phyloP scores from a whole-genome alignment of 1,140 invertebrate genomes.

The Heliothis subflexa region DNA sequence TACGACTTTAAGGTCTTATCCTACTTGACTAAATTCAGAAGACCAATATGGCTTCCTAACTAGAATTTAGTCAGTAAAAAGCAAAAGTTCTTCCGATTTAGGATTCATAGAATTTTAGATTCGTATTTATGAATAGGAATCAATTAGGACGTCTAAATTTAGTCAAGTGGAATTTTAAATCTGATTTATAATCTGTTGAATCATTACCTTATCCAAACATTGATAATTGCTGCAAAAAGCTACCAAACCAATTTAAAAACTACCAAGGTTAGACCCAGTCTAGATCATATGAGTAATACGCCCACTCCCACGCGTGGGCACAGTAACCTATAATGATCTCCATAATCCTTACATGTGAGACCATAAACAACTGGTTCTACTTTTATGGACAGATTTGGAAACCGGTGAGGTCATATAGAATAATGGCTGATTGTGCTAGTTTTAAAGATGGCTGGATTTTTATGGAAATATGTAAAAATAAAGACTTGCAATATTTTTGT shows the following conservation, averaged over 20 bases:
- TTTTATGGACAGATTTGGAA: constrained; percentile 16
- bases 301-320: constrained; percentile 1
- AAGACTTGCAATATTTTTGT: too few species aligned
- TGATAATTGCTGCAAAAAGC: background rate
- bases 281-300: constrained; percentile 27
- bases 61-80: too few species aligned
- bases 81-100: too few species aligned
- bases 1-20: too few species aligned
- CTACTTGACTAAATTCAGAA: too few species aligned
- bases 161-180: too few species aligned
- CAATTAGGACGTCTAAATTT: too few species aligned
- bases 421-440: background rate
- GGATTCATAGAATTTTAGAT: too few species aligned
- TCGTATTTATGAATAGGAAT: too few species aligned
- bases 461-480: background rate
- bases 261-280: background rate
- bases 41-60: too few species aligned
- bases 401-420: constrained; percentile 22
- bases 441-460: background rate
- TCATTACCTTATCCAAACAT: too few species aligned
- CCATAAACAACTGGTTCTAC: background rate
- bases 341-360: background rate
- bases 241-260: background rate
- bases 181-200: too few species aligned
- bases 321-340: background rate